phyloP scores from a whole-genome alignment of 2,797 vertebrate genomes.

The Mus spretus region DNA sequence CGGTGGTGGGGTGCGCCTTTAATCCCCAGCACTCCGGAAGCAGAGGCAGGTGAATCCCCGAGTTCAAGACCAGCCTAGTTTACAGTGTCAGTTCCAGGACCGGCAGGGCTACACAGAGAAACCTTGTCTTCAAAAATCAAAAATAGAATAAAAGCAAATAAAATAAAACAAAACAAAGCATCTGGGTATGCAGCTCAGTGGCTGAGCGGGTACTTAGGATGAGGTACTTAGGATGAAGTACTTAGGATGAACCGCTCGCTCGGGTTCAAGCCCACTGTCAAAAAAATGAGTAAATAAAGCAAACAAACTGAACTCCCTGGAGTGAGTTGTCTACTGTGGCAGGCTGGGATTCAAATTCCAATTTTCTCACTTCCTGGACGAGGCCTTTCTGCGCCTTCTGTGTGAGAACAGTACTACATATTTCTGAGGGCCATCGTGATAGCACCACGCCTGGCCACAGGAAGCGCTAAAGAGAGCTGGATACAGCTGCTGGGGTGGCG shows the following conservation, averaged over 20 bases:
- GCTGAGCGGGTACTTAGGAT: background rate
- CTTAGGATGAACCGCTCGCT: no score
- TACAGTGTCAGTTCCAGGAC: background rate
- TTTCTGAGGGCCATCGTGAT: background rate
- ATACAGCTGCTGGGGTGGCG: no score
- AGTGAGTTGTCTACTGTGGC: background rate
- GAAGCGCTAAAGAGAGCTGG: background rate
- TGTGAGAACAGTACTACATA: background rate
- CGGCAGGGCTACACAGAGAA: background rate
- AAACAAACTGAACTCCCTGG: constrained; percentile 4
- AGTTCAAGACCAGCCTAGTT: background rate
- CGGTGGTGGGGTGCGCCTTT: background rate
- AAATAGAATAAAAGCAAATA: background rate
- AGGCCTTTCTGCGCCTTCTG: background rate
- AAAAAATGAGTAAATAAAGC: background rate
- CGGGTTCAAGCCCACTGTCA: no score
- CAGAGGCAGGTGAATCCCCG: background rate
- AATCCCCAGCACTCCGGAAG: background rate
- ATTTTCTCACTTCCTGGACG: background rate
- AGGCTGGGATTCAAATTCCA: background rate
- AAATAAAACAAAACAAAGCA: background rate
- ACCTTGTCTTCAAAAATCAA: background rate
- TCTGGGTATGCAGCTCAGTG: background rate
- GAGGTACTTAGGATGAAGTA: no score
- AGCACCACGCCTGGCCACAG: background rate